Evolutionary conservation across 64 coral and sea anemone genomes (phyloP).

Genomic region (Stichodactyla helianthus): DNA sequence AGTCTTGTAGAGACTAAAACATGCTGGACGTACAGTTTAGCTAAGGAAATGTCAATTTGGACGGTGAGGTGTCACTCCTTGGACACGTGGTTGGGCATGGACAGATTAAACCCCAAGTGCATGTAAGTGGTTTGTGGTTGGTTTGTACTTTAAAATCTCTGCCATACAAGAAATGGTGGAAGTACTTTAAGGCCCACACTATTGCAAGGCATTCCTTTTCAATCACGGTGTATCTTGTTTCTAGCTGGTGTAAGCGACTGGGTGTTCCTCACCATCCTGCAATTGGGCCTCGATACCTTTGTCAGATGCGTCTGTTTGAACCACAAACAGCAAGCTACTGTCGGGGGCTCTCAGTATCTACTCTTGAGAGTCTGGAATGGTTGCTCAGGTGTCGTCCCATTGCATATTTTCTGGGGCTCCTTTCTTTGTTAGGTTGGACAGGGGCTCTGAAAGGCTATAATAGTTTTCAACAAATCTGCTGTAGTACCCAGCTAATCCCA

Average conservation of each 20-base stretch:
- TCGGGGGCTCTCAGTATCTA: not conserved
- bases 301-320: slow-evolving; percentile 33
- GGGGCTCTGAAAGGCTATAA: not conserved
- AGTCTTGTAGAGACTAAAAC: not conserved
- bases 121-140: slow-evolving; percentile 15
- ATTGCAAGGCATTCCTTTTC: slow-evolving; percentile 34
- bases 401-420: not conserved
- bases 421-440: slow-evolving; percentile 32
- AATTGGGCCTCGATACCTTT: slow-evolving; percentile 7
- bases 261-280: slow-evolving; percentile 3
- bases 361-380: slow-evolving; percentile 11
- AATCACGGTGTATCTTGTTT: slow-evolving; percentile 16
- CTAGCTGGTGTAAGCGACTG: slow-evolving; percentile 23
- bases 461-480: slow-evolving; percentile 37
- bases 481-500: slow-evolving; percentile 43
- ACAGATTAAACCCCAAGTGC: slow-evolving; percentile 1
- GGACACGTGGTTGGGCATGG: slow-evolving; percentile 42
- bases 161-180: not conserved
- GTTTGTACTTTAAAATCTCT: slow-evolving; percentile 12
- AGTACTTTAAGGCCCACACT: not conserved
- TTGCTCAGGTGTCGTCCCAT: not conserved
- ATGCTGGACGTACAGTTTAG: not conserved
- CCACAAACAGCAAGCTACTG: not conserved
- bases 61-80: not conserved
- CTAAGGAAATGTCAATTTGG: slow-evolving; percentile 2